Conservation (phyloP, 30 jellyfish, hydroid and myxozoan species). For the Euphysa ruthae region DNA sequence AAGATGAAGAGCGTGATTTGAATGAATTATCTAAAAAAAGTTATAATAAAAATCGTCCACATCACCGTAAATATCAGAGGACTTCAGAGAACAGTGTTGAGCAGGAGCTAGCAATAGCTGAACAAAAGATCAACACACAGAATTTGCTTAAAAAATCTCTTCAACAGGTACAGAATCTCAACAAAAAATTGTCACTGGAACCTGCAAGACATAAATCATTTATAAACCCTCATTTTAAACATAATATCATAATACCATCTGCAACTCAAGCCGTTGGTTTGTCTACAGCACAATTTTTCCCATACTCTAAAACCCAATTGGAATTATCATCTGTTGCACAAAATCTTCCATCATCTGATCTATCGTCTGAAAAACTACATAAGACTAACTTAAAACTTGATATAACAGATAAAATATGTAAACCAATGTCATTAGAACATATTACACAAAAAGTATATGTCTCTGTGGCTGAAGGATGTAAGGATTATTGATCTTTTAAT, state of each 20-base stretch:
- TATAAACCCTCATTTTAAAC: constrained; percentile 25
- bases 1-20: neutral
- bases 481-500: too few relatives aligned
- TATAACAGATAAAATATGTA: too few relatives aligned
- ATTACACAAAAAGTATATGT: too few relatives aligned
- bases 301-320: too few relatives aligned
- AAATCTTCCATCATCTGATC: too few relatives aligned
- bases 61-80: neutral
- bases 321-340: too few relatives aligned
- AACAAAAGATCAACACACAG: constrained; percentile 23
- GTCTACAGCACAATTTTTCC: neutral
- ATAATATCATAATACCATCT: constrained; percentile 3
- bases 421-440: too few relatives aligned
- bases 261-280: neutral
- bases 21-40: neutral
- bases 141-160: constrained; percentile 21
- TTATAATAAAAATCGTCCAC: neutral
- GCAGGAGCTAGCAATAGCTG: constrained; percentile 20
- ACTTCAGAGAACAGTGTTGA: neutral
- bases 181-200: constrained; percentile 8
- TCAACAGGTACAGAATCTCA: constrained; percentile 28
- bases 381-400: too few relatives aligned
- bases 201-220: constrained; percentile 14
- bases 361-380: too few relatives aligned
- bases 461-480: too few relatives aligned